Evolutionary conservation across 2,888 invertebrate species (phyloP).

Genomic region (Cyrtodaria siliqua): DNA sequence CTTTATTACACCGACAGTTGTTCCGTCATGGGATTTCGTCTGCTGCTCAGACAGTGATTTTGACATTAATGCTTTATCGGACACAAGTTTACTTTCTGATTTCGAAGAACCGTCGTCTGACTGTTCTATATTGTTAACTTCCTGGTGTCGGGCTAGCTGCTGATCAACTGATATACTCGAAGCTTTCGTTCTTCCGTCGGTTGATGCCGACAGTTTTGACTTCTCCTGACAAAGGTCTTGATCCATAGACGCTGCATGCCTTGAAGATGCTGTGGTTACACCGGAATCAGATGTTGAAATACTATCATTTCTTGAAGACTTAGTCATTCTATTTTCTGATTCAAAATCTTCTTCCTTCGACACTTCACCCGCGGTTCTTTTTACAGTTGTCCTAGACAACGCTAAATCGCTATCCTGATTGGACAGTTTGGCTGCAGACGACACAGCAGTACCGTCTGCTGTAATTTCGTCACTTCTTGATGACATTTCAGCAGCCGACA

Average conservation of each 20-base stretch:
- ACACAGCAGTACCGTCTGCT: constrained; percentile 45
- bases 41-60: constrained; percentile 44
- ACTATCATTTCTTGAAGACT: constrained; percentile 53
- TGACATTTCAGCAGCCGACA: constrained; percentile 48
- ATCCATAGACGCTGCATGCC: constrained; percentile 51
- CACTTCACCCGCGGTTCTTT: constrained; percentile 24
- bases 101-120: constrained; percentile 41
- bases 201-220: constrained; percentile 30
- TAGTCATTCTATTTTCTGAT: constrained; percentile 39
- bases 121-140: constrained; percentile 45
- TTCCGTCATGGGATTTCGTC: constrained; percentile 28
- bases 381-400: constrained; percentile 26
- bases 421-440: constrained; percentile 36
- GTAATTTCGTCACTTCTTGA: constrained; percentile 38
- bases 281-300: constrained; percentile 42
- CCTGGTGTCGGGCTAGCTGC: constrained; percentile 49
- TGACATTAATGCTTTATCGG: constrained; percentile 38
- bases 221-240: constrained; percentile 44
- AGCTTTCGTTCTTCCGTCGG: constrained; percentile 27
- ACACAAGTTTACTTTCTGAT: constrained; percentile 46
- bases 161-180: constrained; percentile 37
- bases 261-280: constrained; percentile 39
- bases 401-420: constrained; percentile 42
- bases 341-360: constrained; percentile 49
- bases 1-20: constrained; percentile 18